These are phyloP conservation scores for Alloplasta piceator DNA, from an alignment of 2,888 invertebrate species.

Conservation along the genomic window DNA sequence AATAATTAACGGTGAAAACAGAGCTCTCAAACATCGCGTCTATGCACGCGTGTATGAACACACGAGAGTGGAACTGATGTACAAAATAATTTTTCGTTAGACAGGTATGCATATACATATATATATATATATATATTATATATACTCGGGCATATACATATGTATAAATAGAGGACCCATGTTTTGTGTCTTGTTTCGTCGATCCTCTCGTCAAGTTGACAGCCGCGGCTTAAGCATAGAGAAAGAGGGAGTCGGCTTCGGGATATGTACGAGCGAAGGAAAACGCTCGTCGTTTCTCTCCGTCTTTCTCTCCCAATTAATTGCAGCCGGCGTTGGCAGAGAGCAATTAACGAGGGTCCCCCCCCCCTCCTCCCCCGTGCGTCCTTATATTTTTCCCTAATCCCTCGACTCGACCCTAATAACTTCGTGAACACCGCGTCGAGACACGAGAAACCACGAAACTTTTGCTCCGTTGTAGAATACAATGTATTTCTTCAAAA, in stretches of 20 bases:
- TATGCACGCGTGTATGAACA: constrained; percentile 12
- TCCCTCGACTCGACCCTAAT: constrained; percentile 40
- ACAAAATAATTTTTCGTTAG: constrained; percentile 33
- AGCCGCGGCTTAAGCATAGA: constrained; percentile 27
- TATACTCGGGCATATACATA: too few relatives aligned
- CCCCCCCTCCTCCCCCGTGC: constrained; percentile 13
- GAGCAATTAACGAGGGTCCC: constrained; percentile 61
- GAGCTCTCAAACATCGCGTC: neutral
- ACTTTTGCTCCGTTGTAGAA: constrained; percentile 8
- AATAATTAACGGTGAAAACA: constrained; percentile 68
- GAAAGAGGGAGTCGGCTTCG: constrained; percentile 6
- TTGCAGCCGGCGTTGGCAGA: constrained; percentile 59
- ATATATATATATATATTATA: too few relatives aligned
- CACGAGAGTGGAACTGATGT: constrained; percentile 20
- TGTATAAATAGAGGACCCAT: neutral
- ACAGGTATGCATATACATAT: constrained; percentile 1
- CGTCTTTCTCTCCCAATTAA: constrained; percentile 54
- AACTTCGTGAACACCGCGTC: constrained; percentile 28
- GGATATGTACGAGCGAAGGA: neutral
- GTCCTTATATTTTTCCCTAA: constrained; percentile 23
- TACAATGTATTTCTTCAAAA: neutral
- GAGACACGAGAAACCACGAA: constrained; percentile 16
- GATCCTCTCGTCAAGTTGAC: constrained; percentile 49
- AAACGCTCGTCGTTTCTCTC: neutral
- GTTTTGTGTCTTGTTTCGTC: constrained; percentile 45